Conservation (phyloP, 1,140 invertebrate genomes). For the Ptiloglossa arizonensis region DNA sequence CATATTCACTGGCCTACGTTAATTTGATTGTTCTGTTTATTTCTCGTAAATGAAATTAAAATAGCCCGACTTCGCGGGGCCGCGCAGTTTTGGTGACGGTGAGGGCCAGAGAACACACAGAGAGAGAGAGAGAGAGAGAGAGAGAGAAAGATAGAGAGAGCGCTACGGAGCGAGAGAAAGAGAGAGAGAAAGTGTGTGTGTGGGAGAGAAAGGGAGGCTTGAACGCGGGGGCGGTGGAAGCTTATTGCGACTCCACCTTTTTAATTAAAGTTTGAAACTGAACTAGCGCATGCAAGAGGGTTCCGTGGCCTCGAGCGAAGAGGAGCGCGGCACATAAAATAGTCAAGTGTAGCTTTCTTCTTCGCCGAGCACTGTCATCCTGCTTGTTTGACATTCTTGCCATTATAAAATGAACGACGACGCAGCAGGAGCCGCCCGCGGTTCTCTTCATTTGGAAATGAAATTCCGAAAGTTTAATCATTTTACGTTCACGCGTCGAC, state of each 20-base stretch:
- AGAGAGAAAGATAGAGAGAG: background rate
- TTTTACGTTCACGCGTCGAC: slow-evolving; percentile 3
- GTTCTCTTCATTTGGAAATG: slow-evolving; percentile 29
- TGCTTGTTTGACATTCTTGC: slow-evolving; percentile 63
- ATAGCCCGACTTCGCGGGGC: slow-evolving; percentile 50
- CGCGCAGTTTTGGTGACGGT: slow-evolving; percentile 15
- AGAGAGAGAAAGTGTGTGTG: background rate
- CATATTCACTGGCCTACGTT: slow-evolving; percentile 47
- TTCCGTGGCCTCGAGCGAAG: slow-evolving; percentile 50
- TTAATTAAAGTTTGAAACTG: slow-evolving; percentile 77
- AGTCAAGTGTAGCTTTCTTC: slow-evolving; percentile 63
- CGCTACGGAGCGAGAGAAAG: background rate
- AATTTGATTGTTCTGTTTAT: slow-evolving; percentile 65
- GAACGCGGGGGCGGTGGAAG: slow-evolving; percentile 38
- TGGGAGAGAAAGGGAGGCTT: slow-evolving; percentile 8
- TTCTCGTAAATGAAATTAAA: slow-evolving; percentile 65
- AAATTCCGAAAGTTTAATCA: slow-evolving; percentile 39
- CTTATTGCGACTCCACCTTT: slow-evolving; percentile 70
- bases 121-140: background rate
- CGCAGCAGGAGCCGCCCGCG: background rate
- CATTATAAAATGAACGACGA: slow-evolving; percentile 55
- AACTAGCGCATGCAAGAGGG: slow-evolving; percentile 60
- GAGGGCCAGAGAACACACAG: background rate
- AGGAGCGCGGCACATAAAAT: slow-evolving; percentile 59
- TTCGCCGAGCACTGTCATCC: slow-evolving; percentile 52